A percentile compares a stretch with the other conserved stretches of the same genome.
phyloP scores from a whole-genome alignment of 2,797 vertebrate genomes.

The Heteromormyrus szaboi region DNA sequence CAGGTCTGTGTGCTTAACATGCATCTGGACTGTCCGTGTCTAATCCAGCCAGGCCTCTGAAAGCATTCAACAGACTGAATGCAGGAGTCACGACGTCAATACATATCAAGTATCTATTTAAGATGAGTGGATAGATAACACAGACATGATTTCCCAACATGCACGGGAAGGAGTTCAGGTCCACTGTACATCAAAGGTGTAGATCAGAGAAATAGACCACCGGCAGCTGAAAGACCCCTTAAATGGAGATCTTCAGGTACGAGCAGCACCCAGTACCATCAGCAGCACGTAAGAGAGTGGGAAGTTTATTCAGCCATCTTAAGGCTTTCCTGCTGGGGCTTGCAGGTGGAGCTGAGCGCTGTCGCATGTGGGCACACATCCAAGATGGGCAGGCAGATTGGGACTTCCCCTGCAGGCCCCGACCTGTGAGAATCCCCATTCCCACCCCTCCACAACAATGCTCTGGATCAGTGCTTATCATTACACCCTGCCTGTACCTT shows the following conservation, averaged over 20 bases:
- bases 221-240: neutral
- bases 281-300: neutral
- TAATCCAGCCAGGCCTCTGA: neutral
- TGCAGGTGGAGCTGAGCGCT: neutral
- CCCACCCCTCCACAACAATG: neutral
- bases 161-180: neutral
- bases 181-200: neutral
- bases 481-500: neutral
- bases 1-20: slow-evolving; percentile 13
- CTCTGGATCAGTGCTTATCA: neutral
- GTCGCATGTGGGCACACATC: slow-evolving; percentile 5
- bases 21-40: neutral
- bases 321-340: neutral
- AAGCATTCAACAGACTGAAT: neutral
- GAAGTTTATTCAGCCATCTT: neutral
- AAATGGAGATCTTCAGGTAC: neutral
- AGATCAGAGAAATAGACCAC: neutral
- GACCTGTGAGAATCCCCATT: neutral
- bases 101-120: neutral
- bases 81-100: neutral
- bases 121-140: neutral
- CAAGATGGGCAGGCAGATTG: neutral
- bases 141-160: neutral
- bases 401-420: neutral
- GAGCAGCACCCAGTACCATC: neutral